These are phyloP conservation scores for Notarius lentiginosus DNA, from an alignment of 2,113 vertebrate genomes.

Conservation along the genomic window DNA sequence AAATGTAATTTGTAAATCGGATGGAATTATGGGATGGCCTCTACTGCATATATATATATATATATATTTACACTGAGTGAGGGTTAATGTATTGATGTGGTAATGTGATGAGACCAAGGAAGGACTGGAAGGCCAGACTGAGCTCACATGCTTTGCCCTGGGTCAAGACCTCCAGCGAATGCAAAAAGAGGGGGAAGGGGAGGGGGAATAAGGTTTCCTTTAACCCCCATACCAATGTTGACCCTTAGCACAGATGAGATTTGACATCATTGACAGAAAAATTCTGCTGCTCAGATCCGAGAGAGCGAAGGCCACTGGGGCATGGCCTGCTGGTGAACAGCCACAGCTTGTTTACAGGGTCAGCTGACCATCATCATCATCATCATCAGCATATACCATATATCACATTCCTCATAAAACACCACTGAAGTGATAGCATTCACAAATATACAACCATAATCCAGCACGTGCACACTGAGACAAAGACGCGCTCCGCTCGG, in stretches of 20 bases:
- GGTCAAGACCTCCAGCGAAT: slow-evolving; percentile 59
- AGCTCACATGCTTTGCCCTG: slow-evolving; percentile 62
- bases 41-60: slow-evolving; percentile 77
- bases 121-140: slow-evolving; percentile 34
- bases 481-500: neutral
- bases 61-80: slow-evolving; percentile 23
- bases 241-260: slow-evolving; percentile 61
- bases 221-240: slow-evolving; percentile 50
- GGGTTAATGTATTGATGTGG: slow-evolving; percentile 55
- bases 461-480: slow-evolving; percentile 49
- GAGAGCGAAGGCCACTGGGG: slow-evolving; percentile 53
- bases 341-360: slow-evolving; percentile 56
- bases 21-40: slow-evolving; percentile 54
- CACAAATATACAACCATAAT: slow-evolving; percentile 38
- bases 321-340: slow-evolving; percentile 54
- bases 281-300: slow-evolving; percentile 46
- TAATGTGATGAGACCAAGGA: slow-evolving; percentile 48
- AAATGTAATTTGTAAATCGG: slow-evolving; percentile 49
- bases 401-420: slow-evolving; percentile 11
- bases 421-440: slow-evolving; percentile 24
- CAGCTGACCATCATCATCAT: slow-evolving; percentile 59
- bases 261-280: slow-evolving; percentile 78
- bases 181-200: slow-evolving; percentile 51
- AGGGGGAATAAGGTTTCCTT: slow-evolving; percentile 44
- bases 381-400: slow-evolving; percentile 45